A percentile compares a stretch with the other conserved stretches of the same genome.
Evolutionary conservation across 53 echinoderm and acorn worm genomes (phyloP).

Genomic region (Temnopleurus reevesii): DNA sequence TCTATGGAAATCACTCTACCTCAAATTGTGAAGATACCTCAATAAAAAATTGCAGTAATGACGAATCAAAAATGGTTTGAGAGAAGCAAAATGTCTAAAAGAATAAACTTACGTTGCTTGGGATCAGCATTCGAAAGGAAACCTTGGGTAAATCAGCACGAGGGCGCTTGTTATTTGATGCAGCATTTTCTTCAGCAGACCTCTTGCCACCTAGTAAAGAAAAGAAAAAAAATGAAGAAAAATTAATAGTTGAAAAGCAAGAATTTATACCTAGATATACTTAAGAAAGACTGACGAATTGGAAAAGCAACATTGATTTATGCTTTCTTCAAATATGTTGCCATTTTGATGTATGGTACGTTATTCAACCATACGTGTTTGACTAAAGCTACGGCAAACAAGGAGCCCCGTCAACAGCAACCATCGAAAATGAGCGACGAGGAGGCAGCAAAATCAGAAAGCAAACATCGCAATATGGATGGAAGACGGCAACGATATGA

Average conservation of each 20-base stretch:
- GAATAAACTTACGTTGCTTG: constrained; percentile 37
- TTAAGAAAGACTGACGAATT: too few species aligned
- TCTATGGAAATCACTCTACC: too few species aligned
- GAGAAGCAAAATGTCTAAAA: too few species aligned
- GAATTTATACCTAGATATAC: too few species aligned
- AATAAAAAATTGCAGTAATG: too few species aligned
- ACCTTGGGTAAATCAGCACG: constrained; percentile 25
- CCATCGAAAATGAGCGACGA: background rate
- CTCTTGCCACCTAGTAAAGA: constrained; percentile 44
- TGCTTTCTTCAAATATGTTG: background rate
- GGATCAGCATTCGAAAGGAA: constrained; percentile 20
- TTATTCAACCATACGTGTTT: background rate
- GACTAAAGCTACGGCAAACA: background rate
- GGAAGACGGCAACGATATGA: background rate
- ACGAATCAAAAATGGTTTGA: too few species aligned
- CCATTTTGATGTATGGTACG: background rate
- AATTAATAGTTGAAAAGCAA: background rate
- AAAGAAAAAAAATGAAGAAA: background rate
- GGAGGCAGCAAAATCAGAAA: background rate
- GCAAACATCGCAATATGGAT: constrained; percentile 24
- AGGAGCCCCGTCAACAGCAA: background rate
- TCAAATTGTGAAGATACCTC: too few species aligned
- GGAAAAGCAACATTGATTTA: background rate
- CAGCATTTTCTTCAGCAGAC: constrained; percentile 46
- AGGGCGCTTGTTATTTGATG: constrained; percentile 44